These are phyloP conservation scores for Aleiodes leptofemur DNA, from an alignment of 2,888 invertebrate genomes.

Conservation along the genomic window DNA sequence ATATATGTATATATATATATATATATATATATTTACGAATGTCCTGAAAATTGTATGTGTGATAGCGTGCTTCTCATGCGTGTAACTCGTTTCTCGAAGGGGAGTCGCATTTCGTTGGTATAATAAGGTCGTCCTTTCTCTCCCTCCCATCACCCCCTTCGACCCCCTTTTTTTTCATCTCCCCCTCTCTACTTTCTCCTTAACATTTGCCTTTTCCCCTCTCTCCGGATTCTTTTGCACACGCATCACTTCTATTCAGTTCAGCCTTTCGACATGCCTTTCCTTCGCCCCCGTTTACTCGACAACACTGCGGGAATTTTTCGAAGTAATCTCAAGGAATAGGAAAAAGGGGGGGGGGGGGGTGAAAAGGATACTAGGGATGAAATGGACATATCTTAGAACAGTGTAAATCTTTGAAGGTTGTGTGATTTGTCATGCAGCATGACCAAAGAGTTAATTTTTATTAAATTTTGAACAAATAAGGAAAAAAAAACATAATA, in stretches of 20 bases:
- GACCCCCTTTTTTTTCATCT: slow-evolving; percentile 16
- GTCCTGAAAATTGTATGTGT: background rate
- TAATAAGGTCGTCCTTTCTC: slow-evolving; percentile 52
- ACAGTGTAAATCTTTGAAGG: no score
- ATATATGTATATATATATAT: background rate
- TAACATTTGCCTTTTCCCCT: slow-evolving; percentile 2
- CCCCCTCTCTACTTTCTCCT: background rate
- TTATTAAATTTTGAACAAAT: no score
- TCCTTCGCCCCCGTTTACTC: background rate
- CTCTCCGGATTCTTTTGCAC: slow-evolving; percentile 8
- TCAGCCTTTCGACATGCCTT: slow-evolving; percentile 23
- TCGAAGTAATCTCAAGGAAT: no score
- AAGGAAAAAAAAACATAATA: no score
- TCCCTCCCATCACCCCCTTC: no score
- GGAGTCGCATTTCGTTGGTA: slow-evolving; percentile 52
- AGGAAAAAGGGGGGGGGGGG: no score
- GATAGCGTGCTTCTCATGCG: slow-evolving; percentile 36
- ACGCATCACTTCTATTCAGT: slow-evolving; percentile 39
- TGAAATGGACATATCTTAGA: no score
- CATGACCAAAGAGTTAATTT: no score
- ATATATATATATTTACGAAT: background rate
- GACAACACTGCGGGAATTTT: no score
- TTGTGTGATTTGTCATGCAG: no score
- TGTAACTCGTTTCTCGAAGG: slow-evolving; percentile 36
- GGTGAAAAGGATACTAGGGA: no score